phyloP scores from a whole-genome alignment of 2,797 vertebrate genomes.

The Takifugu ocellatus region DNA sequence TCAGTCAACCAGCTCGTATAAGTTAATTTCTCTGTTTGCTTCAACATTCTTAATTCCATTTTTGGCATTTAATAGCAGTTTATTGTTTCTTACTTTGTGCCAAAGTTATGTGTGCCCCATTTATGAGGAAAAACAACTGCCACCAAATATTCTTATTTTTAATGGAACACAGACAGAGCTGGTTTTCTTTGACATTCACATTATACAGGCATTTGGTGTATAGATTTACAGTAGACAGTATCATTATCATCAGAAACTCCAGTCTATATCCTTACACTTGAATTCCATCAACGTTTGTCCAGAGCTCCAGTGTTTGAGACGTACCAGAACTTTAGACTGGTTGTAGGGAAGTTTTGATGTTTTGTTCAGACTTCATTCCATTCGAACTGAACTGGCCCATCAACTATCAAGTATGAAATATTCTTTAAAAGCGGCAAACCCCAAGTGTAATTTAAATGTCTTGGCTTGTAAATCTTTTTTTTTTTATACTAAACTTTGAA shows the following conservation, averaged over 20 bases:
- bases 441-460: not conserved
- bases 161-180: not conserved
- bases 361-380: not conserved
- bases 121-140: not conserved
- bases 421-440: no score
- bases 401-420: no score
- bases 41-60: not conserved
- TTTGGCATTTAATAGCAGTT: not conserved
- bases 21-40: slow-evolving; percentile 9
- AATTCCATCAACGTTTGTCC: no score
- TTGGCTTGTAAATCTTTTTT: slow-evolving; percentile 12
- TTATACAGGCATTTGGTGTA: no score
- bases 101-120: not conserved
- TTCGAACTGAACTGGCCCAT: no score
- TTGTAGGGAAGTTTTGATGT: not conserved
- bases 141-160: slow-evolving; percentile 3
- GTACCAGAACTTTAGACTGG: no score
- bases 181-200: not conserved
- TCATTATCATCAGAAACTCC: no score
- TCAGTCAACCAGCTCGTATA: slow-evolving; percentile 29
- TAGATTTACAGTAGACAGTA: no score
- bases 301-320: no score
- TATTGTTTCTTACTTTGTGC: not conserved
- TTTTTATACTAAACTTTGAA: not conserved
- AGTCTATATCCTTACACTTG: no score